Base-by-base conservation (phyloP, 2,797 vertebrate species). In the Malacoctenus gilli region DNA sequence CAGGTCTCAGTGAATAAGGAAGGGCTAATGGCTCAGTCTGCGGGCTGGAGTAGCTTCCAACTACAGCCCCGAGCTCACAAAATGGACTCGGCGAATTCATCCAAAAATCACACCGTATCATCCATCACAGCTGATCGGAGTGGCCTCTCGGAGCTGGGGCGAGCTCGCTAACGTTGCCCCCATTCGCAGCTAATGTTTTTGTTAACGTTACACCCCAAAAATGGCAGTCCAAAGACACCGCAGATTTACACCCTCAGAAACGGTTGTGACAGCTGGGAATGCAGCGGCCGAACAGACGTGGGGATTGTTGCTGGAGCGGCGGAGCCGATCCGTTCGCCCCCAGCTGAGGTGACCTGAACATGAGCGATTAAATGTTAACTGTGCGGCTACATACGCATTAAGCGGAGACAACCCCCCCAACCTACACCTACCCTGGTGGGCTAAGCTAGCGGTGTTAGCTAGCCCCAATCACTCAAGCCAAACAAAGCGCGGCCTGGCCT, bases 401-500 rank as follows among this genome's bases (percentile, higher is more conserved):
- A 43, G 53, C 66, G 53, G 80, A 87, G 72, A 78, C 85, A 76
- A 72, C 80, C 82, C 81, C n/a, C 81, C 83, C 85, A 32, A 36
- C 34, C 34, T 7, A 60, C 72, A 65, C 54, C 68, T 72, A 82
- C 68, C 65, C 75, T 63, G 54, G 42, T 61, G 30, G 62, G 82
- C 77, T 81, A 67, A 67, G 77, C 80, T 79, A 83, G 76, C 80
- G 55, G 59, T 1, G 54, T 59, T 76, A 77, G 84, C 85, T 85
- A 84, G 81, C 79, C 65, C 68, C 84, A 47, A 85, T 83, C 92
- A 93, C 87, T 92, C 91, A 88, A 93, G 92, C 92, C 93, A 93
- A 95, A 96, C 95, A 97, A 98, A 96, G 95, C 95, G 93, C 93
- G 95, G 95, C 95, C 95, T 95, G 92, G 90, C 85, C 93, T 90